Percentiles rank a stretch among this genome's conserved stretches.
Evolutionary conservation across 2,797 vertebrate species (phyloP).

Genomic region (Alosa sapidissima): DNA sequence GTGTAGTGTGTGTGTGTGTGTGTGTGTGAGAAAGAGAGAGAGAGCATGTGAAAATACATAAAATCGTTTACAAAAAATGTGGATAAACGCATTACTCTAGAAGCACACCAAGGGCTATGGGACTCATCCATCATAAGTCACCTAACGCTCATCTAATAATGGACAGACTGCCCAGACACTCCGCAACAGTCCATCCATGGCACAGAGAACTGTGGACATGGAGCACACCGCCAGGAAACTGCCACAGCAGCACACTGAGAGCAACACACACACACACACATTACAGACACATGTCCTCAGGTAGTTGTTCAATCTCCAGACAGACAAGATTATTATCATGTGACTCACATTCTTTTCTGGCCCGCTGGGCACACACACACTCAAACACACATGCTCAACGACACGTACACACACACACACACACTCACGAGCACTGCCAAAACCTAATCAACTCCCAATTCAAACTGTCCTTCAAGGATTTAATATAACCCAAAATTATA

Average conservation of each 20-base stretch:
- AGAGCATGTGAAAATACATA: no score
- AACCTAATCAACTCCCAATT: conserved; percentile 17
- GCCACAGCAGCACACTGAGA: not conserved
- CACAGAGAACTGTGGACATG: not conserved
- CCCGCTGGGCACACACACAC: conserved; percentile 43
- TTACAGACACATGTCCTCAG: not conserved
- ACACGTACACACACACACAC: conserved; percentile 13
- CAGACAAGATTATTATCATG: conserved; percentile 15
- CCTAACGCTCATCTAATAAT: not conserved
- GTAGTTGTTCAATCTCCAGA: not conserved
- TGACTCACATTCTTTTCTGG: conserved; percentile 9
- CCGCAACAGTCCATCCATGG: no score
- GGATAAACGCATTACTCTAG: no score
- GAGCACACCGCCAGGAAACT: not conserved
- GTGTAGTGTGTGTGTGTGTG: not conserved
- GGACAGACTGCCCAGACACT: no score
- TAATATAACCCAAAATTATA: conserved; percentile 6
- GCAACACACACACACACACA: not conserved
- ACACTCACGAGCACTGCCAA: not conserved
- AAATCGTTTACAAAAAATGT: no score
- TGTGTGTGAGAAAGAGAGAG: not conserved
- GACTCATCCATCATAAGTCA: not conserved
- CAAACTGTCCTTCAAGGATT: not conserved
- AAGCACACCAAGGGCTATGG: not conserved
- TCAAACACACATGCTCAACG: conserved; percentile 52